Evolutionary conservation across 2,888 invertebrate genomes (phyloP), one percentile per base, ranked within the genome.

Genomic region (Hypena proboscidalis): DNA sequence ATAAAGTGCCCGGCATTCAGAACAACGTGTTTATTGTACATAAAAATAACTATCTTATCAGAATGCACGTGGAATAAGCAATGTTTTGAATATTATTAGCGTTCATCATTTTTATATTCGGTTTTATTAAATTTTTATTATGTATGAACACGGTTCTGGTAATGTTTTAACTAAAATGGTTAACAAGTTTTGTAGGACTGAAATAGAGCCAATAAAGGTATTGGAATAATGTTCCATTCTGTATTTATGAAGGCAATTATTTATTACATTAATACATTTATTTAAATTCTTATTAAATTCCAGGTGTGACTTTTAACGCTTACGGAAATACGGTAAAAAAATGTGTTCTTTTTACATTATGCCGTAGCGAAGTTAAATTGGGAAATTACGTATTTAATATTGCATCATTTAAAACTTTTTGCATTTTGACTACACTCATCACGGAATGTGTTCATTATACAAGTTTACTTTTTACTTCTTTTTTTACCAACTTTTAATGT

Each of bases 1-100:
- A 83, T 90, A 83, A 88, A 83, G 63, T 71, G 63, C 67, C 61
- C 64, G 68, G 71, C 71, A 76, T 83, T 73, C 67, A 52, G 71
- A 82, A 89, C 81, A 81, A 83, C 81, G 81, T 86, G 88, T 84
- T 88, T 83, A 87, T 85, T 75, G 79, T 74, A 71, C 73, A 70
- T 74, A 66, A 74, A 74, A 77, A 76, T 76, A 70, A 73, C 70
- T 76, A 73, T 79, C 73, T 70, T 70, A 67, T 75, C 70, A 63
- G 52, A 68, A 73, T 61, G 66, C 70, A 64, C 58, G 67, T 65
- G 60, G 53, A 64, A 67, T 66, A 70, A 57, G 63, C 61, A 65
- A 65, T 71, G 64, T 66, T 69, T 70, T 61, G 76, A 70, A 81
- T 80, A 70, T 69, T 70, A 78, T 77, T 66, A 74, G 43, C 58